Percentiles rank a stretch among this genome's conserved stretches.
These are phyloP conservation scores for Micrasema longulum DNA, from an alignment of 1,140 invertebrate species.

Conservation along the genomic window DNA sequence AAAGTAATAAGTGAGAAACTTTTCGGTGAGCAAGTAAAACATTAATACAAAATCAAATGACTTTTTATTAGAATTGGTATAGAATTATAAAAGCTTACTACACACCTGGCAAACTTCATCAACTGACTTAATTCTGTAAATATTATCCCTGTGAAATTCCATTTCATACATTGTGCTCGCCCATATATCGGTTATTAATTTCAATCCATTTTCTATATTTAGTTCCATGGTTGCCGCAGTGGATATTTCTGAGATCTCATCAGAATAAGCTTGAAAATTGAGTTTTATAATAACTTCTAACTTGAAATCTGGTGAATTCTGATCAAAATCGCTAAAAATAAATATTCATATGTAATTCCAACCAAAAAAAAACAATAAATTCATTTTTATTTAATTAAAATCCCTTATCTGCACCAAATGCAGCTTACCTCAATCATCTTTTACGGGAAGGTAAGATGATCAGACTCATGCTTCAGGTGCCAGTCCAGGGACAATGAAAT, in stretches of 20 bases:
- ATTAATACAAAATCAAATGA: too few relatives aligned
- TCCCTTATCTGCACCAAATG: neutral
- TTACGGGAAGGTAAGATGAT: too few relatives aligned
- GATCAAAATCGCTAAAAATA: conserved; percentile 76
- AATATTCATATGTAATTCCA: too few relatives aligned
- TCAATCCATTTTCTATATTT: conserved; percentile 82
- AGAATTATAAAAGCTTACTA: too few relatives aligned
- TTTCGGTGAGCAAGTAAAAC: too few relatives aligned
- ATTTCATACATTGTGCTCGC: conserved; percentile 77
- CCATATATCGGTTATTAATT: conserved; percentile 79
- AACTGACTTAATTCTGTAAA: conserved; percentile 72
- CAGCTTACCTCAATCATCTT: neutral
- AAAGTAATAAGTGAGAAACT: too few relatives aligned
- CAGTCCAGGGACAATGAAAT: too few relatives aligned
- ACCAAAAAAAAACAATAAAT: conserved; percentile 3
- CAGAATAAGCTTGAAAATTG: conserved; percentile 82
- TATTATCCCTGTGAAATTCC: conserved; percentile 76
- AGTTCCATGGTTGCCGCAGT: conserved; percentile 87
- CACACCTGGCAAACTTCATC: conserved; percentile 77
- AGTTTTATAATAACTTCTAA: conserved; percentile 82
- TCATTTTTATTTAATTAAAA: too few relatives aligned
- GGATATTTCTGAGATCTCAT: conserved; percentile 85
- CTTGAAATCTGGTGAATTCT: conserved; percentile 81
- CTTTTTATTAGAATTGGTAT: too few relatives aligned
- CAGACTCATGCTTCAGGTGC: too few relatives aligned